phyloP scores from a whole-genome alignment of 2,888 invertebrate genomes.

The Unio delphinus region DNA sequence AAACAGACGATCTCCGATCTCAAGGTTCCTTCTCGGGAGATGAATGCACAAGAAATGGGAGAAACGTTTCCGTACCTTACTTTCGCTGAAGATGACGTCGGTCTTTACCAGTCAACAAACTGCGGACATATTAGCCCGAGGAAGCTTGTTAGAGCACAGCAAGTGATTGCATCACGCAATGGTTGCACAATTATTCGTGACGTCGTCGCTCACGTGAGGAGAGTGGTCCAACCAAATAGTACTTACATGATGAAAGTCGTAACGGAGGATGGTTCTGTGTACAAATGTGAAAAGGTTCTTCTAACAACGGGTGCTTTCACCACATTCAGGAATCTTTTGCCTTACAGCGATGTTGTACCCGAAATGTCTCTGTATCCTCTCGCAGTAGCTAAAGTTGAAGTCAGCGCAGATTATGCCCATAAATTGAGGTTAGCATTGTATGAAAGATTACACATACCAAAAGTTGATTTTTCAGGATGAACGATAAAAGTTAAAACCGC shows the following conservation, averaged over 20 bases:
- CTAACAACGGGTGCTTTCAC: constrained; percentile 35
- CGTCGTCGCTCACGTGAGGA: constrained; percentile 16
- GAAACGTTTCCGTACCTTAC: constrained; percentile 27
- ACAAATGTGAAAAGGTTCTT: constrained; percentile 25
- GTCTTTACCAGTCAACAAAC: constrained; percentile 12
- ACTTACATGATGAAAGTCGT: constrained; percentile 9
- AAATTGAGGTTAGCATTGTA: constrained; percentile 21
- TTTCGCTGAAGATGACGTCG: constrained; percentile 20
- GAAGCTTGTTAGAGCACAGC: constrained; percentile 32
- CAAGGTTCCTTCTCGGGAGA: neutral
- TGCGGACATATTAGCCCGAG: constrained; percentile 38
- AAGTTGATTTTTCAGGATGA: neutral
- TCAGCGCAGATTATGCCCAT: constrained; percentile 14
- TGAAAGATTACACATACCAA: neutral
- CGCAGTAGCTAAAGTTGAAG: constrained; percentile 29
- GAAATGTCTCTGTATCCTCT: constrained; percentile 13
- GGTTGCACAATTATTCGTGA: constrained; percentile 38
- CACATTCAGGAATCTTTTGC: constrained; percentile 22
- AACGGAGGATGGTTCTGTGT: constrained; percentile 15
- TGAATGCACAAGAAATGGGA: constrained; percentile 9
- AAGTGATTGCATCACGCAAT: constrained; percentile 19
- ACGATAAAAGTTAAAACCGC: neutral
- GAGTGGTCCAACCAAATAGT: constrained; percentile 3
- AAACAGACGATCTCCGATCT: constrained; percentile 10
- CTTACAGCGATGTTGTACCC: constrained; percentile 5